Evolutionary conservation across 2,888 invertebrate species (phyloP).

Genomic region (Phlogophora meticulosa): DNA sequence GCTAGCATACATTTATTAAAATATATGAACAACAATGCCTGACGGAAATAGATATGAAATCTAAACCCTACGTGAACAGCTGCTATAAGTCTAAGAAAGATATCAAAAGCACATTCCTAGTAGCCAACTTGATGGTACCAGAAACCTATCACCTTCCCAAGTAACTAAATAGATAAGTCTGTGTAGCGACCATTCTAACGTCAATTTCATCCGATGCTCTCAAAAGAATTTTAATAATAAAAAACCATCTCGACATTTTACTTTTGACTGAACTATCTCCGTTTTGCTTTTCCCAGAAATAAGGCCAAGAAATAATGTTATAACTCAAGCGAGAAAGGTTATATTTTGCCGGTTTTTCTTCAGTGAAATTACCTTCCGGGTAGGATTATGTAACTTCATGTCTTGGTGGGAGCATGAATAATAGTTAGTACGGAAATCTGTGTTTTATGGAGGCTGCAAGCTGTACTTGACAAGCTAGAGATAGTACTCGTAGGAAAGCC

Average conservation of each 20-base stretch:
- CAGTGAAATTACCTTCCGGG: slow-evolving; percentile 18
- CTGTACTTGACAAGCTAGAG: not conserved
- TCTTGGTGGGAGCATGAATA: slow-evolving; percentile 8
- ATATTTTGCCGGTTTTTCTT: slow-evolving; percentile 30
- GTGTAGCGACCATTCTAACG: not conserved
- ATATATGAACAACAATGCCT: not conserved
- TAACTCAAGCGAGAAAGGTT: not conserved
- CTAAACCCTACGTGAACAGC: not conserved
- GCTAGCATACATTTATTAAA: not conserved
- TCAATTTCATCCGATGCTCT: slow-evolving; percentile 8
- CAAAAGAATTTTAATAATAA: slow-evolving; percentile 24
- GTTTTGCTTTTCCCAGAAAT: slow-evolving; percentile 26
- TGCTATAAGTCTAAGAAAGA: not conserved
- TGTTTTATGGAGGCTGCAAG: slow-evolving; percentile 3
- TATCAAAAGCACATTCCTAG: not conserved
- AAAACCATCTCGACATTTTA: slow-evolving; percentile 1
- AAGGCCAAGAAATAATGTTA: slow-evolving; percentile 11
- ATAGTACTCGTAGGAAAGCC: too few species aligned
- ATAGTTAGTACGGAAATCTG: not conserved
- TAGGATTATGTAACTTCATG: slow-evolving; percentile 12
- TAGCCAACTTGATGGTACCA: slow-evolving; percentile 20
- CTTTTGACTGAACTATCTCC: slow-evolving; percentile 33
- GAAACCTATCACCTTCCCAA: not conserved
- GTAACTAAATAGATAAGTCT: not conserved
- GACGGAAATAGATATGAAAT: too few species aligned